Base-by-base conservation (phyloP, 1,140 invertebrate genomes). In the Drosophila rufa region DNA sequence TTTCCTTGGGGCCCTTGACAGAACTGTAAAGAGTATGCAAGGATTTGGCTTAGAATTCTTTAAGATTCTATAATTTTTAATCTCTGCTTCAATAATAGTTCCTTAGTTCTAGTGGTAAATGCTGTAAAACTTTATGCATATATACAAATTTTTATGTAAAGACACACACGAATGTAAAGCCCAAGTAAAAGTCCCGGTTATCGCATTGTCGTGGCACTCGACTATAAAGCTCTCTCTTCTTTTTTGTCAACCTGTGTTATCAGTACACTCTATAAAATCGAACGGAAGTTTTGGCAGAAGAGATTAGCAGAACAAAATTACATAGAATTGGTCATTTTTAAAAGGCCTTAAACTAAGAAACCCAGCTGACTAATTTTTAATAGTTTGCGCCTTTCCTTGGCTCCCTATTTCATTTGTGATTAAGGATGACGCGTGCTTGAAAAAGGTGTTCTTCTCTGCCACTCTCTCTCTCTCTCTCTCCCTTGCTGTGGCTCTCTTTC, bases 391-490 rank as follows among this genome's bases (percentile, higher is more conserved):
- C 22, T 42, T n/a, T 4, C 6, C 40, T 6, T 15, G 5, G 15
- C 15, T 42, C 15, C 40, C 22, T 36, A 19, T 30, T 27, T 27
- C 19, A 46, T 22, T 25, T 46, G 22, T 55, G 40, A 67, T 68
- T 68, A 25, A 55, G 67, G 60, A 75, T 58, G 51, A 38, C 61
- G 38, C 55, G 48, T 51, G 17, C 33, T 30, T 14, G 0, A 17
- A 68, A 57, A 57, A 59, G 43, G 62, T 75, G 75, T 67, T 59
- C 30, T 15, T 59, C 15, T 40, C 33, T 2, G 15, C 3, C 36
- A 25, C 19, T 25, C 51, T 55, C 19, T n/a, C 14, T 25, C 22
- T 22, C 19, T 38, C 14, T 22, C 15, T 40, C 19, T 25, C 22
- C 4, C 45, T 53, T 47, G 38, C 9, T 17, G 9, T 12, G 7